Evolutionary conservation across 2,888 invertebrate species (phyloP), one percentile per base, ranked within the genome.

Genomic region (Ophraella communa): DNA sequence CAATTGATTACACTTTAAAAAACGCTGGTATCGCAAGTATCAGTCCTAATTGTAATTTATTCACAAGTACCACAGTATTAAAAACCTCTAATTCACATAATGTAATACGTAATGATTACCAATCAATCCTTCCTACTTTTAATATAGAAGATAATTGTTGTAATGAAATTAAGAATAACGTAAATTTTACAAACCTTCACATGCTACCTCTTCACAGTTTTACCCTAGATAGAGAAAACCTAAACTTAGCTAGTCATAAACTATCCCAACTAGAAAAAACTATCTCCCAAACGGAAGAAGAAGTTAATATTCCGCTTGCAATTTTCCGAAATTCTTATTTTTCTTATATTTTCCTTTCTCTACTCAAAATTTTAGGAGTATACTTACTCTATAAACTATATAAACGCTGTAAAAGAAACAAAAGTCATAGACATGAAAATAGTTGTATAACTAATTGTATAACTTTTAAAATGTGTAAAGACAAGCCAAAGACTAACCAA

Each of bases 21-120:
- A 21, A 44, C 23, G 56, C 62, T 8, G 58, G 58, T n/a, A 62
- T 62, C 20, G 7, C 56, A 4, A 45, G 42, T 17, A 33, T 62
- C 4, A 44, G 56, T 42, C 27, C 47, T 3, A 35, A 56, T 56
- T 62, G 62, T 14, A 62, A 62, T 51, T 18, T 62, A 14, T 62
- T 42, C 39, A 62, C 62, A n/a, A 55, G 54, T 21, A 27, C 62
- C 8, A 63, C 63, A 17, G 44, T 47, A 10, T 17, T 59, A 39
- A 45, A 33, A 14, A 24, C 57, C 14, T 44, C 24, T 4, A 35
- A n/a, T n/a, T 14, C 20, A 56, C 14, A n/a, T 14, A 39, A 39
- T 5, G 7, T 11, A n/a, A n/a, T 39, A n/a, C n/a, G 17, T 5
- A 39, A 17, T 17, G 39, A 14, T 17, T 14, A n/a, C n/a, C 10